Conservation (phyloP, 2,888 invertebrate species). For the Tineola bisselliella region DNA sequence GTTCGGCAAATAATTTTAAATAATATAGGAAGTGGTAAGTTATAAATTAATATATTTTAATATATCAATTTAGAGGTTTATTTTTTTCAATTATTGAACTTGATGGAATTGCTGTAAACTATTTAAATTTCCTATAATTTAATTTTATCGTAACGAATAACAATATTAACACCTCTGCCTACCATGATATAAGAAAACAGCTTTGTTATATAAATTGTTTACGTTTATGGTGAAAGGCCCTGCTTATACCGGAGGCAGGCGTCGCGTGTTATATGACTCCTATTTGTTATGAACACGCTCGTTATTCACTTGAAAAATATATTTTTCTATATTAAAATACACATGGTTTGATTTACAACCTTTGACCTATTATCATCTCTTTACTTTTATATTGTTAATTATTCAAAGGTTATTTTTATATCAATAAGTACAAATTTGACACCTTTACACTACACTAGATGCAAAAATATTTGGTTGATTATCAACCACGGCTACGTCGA, state of each 20-base stretch:
- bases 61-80: no score
- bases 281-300: constrained; percentile 1
- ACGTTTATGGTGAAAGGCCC: background rate
- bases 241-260: background rate
- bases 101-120: no score
- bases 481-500: no score
- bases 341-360: background rate
- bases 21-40: background rate
- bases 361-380: background rate
- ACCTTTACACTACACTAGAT: no score
- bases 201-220: constrained; percentile 4
- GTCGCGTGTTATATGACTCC: constrained; percentile 2
- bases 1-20: background rate
- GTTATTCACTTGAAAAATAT: background rate
- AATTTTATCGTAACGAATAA: background rate
- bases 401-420: no score
- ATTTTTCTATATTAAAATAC: background rate
- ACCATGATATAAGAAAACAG: background rate
- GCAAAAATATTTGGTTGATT: no score
- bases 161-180: background rate
- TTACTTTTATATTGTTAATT: background rate
- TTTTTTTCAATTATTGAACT: background rate
- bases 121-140: no score
- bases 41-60: background rate
- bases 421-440: no score